Conservation (phyloP, 2,888 invertebrate genomes). For the Steinernema scapterisci region DNA sequence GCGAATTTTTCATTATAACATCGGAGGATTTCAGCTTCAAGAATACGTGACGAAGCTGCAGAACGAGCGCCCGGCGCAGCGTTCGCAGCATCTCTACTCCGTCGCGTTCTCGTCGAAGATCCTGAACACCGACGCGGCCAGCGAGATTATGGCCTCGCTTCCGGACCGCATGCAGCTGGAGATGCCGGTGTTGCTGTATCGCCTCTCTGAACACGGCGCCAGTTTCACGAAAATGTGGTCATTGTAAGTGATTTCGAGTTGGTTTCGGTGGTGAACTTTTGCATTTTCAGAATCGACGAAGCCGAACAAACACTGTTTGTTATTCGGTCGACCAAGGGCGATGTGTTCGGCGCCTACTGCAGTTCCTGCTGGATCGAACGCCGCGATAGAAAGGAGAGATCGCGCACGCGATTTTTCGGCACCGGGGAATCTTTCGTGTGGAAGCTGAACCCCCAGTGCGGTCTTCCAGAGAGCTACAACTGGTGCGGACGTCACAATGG, state of each 20-base stretch:
- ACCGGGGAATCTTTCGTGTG: constrained; percentile 66
- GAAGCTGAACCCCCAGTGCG: constrained; percentile 47
- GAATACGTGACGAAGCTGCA: constrained; percentile 23
- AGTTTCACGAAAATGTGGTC: constrained; percentile 64
- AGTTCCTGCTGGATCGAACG: constrained; percentile 61
- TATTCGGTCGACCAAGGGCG: constrained; percentile 54
- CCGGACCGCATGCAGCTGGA: constrained; percentile 61
- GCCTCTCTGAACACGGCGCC: constrained; percentile 63
- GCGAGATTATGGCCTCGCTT: constrained; percentile 57
- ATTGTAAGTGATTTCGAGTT: constrained; percentile 46
- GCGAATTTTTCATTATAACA: not conserved
- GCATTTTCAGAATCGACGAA: constrained; percentile 52
- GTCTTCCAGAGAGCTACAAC: constrained; percentile 56
- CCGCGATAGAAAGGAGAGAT: constrained; percentile 58
- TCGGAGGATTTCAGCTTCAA: not conserved
- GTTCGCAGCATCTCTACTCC: constrained; percentile 31
- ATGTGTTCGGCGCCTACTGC: constrained; percentile 65
- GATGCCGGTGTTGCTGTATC: constrained; percentile 59
- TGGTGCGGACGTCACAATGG: constrained; percentile 57
- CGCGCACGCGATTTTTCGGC: constrained; percentile 52
- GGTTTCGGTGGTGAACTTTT: not conserved
- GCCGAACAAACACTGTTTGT: constrained; percentile 62
- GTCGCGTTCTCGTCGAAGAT: constrained; percentile 49
- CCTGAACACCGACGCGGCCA: constrained; percentile 55
- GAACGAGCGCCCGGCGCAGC: constrained; percentile 33